Evolutionary conservation across 2,797 vertebrate species (phyloP), one percentile per base, ranked within the genome.

Genomic region (Luscinia luscinia): DNA sequence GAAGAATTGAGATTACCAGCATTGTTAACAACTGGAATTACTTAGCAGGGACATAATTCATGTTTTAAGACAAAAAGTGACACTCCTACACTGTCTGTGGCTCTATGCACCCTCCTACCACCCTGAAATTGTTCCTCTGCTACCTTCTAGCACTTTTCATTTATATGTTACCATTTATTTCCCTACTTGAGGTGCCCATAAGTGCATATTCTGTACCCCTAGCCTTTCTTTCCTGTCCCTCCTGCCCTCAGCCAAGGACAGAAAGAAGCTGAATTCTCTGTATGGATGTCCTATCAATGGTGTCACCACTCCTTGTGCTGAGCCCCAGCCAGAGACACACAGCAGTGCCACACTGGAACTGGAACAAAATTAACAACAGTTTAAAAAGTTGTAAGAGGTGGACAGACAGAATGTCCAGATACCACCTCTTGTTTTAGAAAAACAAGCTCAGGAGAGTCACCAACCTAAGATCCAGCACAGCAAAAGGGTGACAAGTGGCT

Each of bases 11-110:
- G 49, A 75, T 70, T 58, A 63, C 10, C n/a, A 57, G 32, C 24
- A 41, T 9, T 81, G 41, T 62, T 83, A 67, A 74, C 55, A 57
- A 36, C 26, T 63, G 75, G 22, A 36, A 16, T 85, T 70, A 32
- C 55, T 84, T 77, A 70, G 36, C 36, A 77, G 72, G 90, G 63
- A 22, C 34, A 59, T 34, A 87, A 55, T 40, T 89, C 59, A 24
- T 10, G 8, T 82, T 73, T 82, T 77, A n/a, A 85, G 45, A 55
- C 36, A 73, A 66, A 89, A 81, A 16, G 36, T 48, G 73, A 54
- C 75, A 49, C 70, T 74, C 48, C 46, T 52, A 9, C 79, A 30
- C 43, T 89, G 51, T 64, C 68, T 84, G 62, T 49, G 70, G 27
- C 72, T 85, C 41, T 32, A 1, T 30, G 45, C 69, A 74, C 36